Percentiles rank a stretch among this genome's conserved stretches.
Conservation (phyloP, 2,888 invertebrate species). For the Diogma glabrata region DNA sequence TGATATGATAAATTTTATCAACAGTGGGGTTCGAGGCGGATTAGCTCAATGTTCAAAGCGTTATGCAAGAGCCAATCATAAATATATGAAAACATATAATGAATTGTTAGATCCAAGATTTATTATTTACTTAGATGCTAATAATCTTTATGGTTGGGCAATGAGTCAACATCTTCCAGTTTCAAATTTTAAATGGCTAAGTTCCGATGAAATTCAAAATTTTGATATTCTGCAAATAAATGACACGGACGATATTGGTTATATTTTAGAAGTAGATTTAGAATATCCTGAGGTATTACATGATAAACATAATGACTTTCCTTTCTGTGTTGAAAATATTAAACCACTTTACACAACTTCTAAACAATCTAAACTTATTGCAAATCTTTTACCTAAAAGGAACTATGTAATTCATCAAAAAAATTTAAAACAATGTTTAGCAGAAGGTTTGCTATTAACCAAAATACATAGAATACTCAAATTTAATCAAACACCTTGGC, state of each 20-base stretch:
- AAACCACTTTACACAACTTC: too few species aligned
- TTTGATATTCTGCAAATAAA: constrained; percentile 10
- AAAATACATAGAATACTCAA: constrained; percentile 24
- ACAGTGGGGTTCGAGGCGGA: constrained; percentile 11
- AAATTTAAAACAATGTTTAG: constrained; percentile 20
- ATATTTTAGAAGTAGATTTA: neutral
- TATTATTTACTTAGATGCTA: constrained; percentile 20
- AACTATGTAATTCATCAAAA: constrained; percentile 28
- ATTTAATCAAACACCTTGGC: constrained; percentile 27
- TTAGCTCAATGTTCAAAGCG: constrained; percentile 14
- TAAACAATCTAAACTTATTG: constrained; percentile 24
- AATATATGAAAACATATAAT: constrained; percentile 8
- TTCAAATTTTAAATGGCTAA: constrained; percentile 20
- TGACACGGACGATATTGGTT: constrained; percentile 2
- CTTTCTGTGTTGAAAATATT: neutral
- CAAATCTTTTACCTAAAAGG: constrained; percentile 21
- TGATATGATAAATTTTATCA: constrained; percentile 11
- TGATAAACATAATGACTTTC: neutral
- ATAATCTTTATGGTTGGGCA: constrained; percentile 21
- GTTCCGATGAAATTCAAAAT: constrained; percentile 11
- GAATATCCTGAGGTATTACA: neutral
- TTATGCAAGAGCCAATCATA: constrained; percentile 11
- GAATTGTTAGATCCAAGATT: neutral
- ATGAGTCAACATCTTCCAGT: constrained; percentile 22
- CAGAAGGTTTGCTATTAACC: constrained; percentile 14